phyloP scores from a whole-genome alignment of 1,140 invertebrate species.

The Ephestia elutella region DNA sequence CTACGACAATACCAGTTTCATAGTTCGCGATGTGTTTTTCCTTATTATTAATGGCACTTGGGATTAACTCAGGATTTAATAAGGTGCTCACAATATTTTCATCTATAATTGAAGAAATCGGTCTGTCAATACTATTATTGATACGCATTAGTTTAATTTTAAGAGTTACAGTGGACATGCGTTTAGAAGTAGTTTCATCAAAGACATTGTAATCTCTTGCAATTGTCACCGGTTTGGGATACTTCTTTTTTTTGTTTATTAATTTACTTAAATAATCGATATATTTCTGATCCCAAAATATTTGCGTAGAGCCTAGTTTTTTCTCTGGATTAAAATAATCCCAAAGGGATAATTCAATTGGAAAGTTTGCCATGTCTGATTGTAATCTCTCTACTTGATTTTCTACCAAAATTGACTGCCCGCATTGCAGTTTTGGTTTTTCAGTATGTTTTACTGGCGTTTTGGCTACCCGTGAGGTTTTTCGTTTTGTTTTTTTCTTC shows the following conservation, averaged over 20 bases:
- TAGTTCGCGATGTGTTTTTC: background rate
- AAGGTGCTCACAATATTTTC: constrained; percentile 20
- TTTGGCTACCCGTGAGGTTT: constrained; percentile 20
- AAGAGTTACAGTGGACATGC: constrained; percentile 39
- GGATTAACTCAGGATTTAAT: constrained; percentile 14
- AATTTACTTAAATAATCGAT: constrained; percentile 39
- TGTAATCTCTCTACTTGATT: constrained; percentile 30
- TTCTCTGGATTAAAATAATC: constrained; percentile 25
- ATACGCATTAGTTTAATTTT: constrained; percentile 39
- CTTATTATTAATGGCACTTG: constrained; percentile 12
- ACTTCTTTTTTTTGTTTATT: constrained; percentile 12
- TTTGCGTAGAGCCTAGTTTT: constrained; percentile 33
- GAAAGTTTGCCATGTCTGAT: constrained; percentile 39
- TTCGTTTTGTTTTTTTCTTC: constrained; percentile 25
- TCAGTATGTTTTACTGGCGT: constrained; percentile 5
- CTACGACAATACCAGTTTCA: constrained; percentile 23
- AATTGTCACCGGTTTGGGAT: constrained; percentile 19
- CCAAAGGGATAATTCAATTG: constrained; percentile 44
- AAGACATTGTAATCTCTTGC: constrained; percentile 36
- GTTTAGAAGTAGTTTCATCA: constrained; percentile 32
- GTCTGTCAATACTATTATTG: constrained; percentile 22
- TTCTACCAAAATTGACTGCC: constrained; percentile 37
- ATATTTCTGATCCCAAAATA: constrained; percentile 40
- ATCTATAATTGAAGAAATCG: constrained; percentile 20
- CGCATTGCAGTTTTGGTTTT: constrained; percentile 17